A percentile compares a stretch with the other conserved stretches of the same genome.
These are phyloP conservation scores for Illadopsis cleaveri DNA, from an alignment of 2,113 vertebrate species.

Conservation along the genomic window DNA sequence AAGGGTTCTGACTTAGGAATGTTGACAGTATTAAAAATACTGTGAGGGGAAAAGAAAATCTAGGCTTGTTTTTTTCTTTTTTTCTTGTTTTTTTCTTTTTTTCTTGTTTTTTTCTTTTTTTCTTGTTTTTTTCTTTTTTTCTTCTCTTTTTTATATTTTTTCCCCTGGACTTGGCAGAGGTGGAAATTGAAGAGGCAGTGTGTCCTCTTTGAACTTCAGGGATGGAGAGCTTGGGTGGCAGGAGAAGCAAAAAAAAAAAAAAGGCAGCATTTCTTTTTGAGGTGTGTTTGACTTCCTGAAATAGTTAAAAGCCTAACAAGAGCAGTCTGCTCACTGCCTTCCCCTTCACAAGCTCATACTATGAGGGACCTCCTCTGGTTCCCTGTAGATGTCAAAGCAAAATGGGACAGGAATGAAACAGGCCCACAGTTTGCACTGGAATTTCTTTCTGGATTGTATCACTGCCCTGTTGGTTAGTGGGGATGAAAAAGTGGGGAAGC, in stretches of 20 bases:
- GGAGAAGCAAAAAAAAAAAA: neutral
- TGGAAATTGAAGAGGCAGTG: neutral
- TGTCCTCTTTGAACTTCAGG: neutral
- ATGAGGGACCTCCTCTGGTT: neutral
- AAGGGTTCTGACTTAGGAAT: neutral
- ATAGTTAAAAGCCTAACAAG: neutral
- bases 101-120: neutral
- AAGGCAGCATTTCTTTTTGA: neutral
- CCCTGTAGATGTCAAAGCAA: neutral
- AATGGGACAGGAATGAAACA: neutral
- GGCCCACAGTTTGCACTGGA: neutral
- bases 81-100: neutral
- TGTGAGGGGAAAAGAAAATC: neutral
- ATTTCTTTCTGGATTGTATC: neutral
- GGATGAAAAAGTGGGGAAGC: neutral
- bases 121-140: fast-evolving
- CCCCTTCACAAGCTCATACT: neutral
- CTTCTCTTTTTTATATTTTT: neutral
- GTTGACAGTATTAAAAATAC: neutral
- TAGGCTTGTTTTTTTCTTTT: neutral
- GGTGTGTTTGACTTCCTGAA: neutral
- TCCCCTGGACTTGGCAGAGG: neutral
- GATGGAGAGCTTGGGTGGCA: neutral
- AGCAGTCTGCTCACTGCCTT: neutral
- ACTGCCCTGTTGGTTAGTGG: neutral